Conservation (phyloP, 2,113 vertebrate genomes). For the Excalfactoria chinensis region DNA sequence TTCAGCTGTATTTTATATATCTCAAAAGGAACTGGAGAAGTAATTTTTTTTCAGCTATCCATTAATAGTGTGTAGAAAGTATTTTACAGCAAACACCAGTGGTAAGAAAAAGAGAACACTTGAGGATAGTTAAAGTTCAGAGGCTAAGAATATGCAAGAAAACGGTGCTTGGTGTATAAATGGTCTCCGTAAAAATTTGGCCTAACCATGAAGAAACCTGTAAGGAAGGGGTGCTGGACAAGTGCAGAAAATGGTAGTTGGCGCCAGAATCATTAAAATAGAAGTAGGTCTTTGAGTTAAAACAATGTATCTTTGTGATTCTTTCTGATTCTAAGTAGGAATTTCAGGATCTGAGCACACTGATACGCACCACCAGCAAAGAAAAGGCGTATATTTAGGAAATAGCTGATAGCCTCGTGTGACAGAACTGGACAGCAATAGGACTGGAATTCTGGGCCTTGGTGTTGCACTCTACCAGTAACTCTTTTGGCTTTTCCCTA, state of each 20-base stretch:
- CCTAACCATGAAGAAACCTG: not conserved
- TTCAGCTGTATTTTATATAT: not conserved
- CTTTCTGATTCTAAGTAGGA: not conserved
- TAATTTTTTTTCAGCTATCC: not conserved
- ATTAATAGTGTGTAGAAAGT: rapidly evolving
- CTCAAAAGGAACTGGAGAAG: not conserved
- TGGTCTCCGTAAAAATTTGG: not conserved
- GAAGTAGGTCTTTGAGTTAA: not conserved
- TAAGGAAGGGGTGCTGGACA: not conserved
- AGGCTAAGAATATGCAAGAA: not conserved
- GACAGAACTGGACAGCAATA: not conserved
- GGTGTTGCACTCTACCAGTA: not conserved
- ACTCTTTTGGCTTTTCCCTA: not conserved
- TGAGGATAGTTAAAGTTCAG: not conserved
- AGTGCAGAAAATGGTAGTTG: not conserved
- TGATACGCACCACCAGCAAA: not conserved
- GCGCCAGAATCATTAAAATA: not conserved
- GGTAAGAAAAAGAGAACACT: not conserved
- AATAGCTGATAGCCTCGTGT: not conserved
- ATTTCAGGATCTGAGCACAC: not conserved
- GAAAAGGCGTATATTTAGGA: not conserved
- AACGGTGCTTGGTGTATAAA: not conserved
- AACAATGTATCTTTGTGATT: not conserved
- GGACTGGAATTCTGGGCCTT: not conserved
- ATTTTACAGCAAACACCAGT: not conserved